Conservation (phyloP, 2,113 vertebrate species). For the Raphicerus campestris region DNA sequence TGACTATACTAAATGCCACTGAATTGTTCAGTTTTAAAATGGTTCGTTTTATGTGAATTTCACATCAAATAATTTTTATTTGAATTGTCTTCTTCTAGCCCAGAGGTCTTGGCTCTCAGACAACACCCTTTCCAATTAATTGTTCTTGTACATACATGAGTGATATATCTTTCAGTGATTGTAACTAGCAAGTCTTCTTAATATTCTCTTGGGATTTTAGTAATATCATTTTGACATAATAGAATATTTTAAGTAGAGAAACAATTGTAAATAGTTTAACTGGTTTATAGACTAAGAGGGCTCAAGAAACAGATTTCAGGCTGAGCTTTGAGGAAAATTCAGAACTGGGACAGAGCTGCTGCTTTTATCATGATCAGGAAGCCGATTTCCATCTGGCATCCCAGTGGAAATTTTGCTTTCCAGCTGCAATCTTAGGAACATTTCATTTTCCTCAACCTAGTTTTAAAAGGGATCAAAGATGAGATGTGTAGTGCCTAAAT, state of each 20-base stretch:
- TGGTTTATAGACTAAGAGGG: background rate
- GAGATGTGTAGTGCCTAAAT: background rate
- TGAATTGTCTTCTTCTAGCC: background rate
- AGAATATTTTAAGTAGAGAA: background rate
- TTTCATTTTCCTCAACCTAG: background rate
- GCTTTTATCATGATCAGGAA: background rate
- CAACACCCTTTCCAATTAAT: background rate
- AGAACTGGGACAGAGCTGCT: background rate
- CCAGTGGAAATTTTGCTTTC: background rate
- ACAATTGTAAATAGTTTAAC: background rate
- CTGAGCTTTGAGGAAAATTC: background rate
- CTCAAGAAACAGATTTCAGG: background rate
- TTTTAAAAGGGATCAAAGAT: background rate
- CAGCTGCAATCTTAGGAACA: background rate
- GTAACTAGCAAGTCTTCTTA: background rate
- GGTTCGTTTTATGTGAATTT: background rate
- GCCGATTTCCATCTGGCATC: background rate
- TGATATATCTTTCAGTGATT: background rate
- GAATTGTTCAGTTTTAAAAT: background rate
- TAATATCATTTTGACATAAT: constrained; percentile 34
- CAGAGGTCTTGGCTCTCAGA: background rate
- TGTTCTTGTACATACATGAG: background rate
- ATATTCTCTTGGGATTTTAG: constrained; percentile 21
- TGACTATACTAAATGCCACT: background rate
- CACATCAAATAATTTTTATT: background rate